Percentiles rank a stretch among this genome's conserved stretches.
phyloP scores from a whole-genome alignment of 2,797 vertebrate genomes.

The Pogoniulus pusillus region DNA sequence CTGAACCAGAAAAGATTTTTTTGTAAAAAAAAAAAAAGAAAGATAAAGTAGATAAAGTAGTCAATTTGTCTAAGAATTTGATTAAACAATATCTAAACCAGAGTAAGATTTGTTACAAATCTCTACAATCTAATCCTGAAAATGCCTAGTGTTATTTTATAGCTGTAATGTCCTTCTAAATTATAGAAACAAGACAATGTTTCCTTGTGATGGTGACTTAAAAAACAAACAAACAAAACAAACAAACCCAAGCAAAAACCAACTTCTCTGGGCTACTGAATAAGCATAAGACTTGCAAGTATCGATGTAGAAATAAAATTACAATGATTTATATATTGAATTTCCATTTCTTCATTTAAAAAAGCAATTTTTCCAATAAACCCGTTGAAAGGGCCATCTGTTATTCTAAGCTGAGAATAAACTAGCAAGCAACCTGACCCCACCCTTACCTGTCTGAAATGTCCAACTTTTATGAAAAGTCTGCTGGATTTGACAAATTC shows the following conservation, averaged over 20 bases:
- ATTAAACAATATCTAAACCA: neutral
- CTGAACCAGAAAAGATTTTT: neutral
- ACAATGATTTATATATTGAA: neutral
- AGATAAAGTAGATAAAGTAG: neutral
- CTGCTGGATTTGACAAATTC: neutral
- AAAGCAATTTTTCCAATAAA: neutral
- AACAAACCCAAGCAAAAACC: neutral
- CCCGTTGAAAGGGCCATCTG: neutral
- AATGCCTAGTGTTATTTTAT: constrained; percentile 17
- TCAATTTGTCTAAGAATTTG: constrained; percentile 34
- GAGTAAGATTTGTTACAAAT: neutral
- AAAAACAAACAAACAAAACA: neutral
- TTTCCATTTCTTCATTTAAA: neutral
- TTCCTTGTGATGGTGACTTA: neutral
- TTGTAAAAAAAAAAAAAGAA: neutral
- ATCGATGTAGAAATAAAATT: neutral
- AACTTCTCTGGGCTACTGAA: neutral
- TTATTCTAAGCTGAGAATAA: neutral
- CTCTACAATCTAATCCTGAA: constrained; percentile 26
- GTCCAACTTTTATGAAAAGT: constrained; percentile 4
- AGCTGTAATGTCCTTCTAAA: neutral
- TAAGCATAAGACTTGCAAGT: neutral
- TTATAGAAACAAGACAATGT: neutral
- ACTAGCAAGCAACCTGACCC: neutral
- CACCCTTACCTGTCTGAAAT: neutral